A percentile compares a stretch with the other conserved stretches of the same genome.
These are phyloP conservation scores for Rhodophaea formosa DNA, from an alignment of 2,888 invertebrate genomes.

Conservation along the genomic window DNA sequence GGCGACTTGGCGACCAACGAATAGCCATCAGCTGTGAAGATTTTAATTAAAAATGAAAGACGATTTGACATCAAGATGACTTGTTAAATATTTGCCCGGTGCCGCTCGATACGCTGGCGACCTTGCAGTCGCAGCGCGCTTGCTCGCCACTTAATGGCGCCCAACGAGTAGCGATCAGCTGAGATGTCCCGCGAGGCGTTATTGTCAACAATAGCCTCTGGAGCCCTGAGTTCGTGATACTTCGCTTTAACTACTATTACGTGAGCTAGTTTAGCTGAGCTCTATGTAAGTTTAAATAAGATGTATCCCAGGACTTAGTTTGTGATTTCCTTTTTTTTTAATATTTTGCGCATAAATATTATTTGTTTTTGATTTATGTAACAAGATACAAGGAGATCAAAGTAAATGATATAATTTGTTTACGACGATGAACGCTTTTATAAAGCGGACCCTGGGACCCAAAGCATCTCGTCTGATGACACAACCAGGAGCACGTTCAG, in stretches of 20 bases:
- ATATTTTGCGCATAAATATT: not conserved
- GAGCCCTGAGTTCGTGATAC: not conserved
- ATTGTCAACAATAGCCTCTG: conserved; percentile 34
- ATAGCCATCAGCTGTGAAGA: too few species aligned
- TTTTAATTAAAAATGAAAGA: too few species aligned
- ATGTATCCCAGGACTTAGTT: not conserved
- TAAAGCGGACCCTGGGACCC: too few species aligned
- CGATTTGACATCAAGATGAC: conserved; percentile 20
- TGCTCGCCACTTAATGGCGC: conserved; percentile 50
- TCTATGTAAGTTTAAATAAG: conserved; percentile 3
- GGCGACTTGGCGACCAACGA: too few species aligned
- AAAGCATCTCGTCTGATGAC: too few species aligned
- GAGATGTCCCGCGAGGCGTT: conserved; percentile 35
- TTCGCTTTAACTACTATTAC: not conserved
- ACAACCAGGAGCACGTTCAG: too few species aligned
- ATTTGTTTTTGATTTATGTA: not conserved
- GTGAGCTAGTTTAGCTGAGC: not conserved
- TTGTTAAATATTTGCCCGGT: conserved; percentile 59
- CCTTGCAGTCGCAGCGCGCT: conserved; percentile 54
- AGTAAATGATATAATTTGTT: not conserved
- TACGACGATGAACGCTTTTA: not conserved
- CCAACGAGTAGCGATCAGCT: conserved; percentile 57
- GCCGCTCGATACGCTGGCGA: conserved; percentile 58
- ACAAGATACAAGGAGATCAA: not conserved
- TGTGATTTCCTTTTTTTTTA: not conserved